phyloP scores from a whole-genome alignment of 2,113 vertebrate genomes.

The Odobenus rosmarus region DNA sequence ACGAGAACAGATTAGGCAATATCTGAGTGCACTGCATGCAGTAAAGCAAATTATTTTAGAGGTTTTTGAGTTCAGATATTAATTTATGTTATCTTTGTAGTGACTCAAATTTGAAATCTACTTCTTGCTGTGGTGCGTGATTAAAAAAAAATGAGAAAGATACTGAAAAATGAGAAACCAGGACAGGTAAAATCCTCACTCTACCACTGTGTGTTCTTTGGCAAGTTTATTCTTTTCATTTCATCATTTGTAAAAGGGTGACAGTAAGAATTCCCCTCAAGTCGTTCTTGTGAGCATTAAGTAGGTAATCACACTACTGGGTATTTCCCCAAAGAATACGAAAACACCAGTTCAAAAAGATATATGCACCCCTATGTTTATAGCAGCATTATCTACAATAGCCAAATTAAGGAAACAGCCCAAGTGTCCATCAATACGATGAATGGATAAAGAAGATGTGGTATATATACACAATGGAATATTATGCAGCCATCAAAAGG shows the following conservation, averaged over 20 bases:
- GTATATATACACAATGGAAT: background rate
- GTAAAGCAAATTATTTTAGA: background rate
- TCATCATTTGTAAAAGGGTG: background rate
- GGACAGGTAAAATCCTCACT: background rate
- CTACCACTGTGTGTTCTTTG: background rate
- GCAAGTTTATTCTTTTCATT: background rate
- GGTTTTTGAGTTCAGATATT: background rate
- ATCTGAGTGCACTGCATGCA: background rate
- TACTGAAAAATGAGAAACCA: background rate
- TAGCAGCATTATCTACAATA: background rate
- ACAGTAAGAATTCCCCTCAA: background rate
- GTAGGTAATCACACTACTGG: background rate
- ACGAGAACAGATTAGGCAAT: background rate
- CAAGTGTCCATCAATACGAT: background rate
- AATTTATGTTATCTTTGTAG: background rate
- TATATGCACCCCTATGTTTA: background rate
- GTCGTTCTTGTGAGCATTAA: background rate
- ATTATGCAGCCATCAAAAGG: background rate
- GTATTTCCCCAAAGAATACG: background rate
- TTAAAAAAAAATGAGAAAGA: background rate
- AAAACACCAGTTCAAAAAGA: background rate
- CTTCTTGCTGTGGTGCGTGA: background rate
- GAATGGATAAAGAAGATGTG: background rate
- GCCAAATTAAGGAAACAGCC: background rate
- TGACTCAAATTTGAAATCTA: background rate